Conservation (phyloP, 2,113 vertebrate genomes). For the Phycodurus eques region DNA sequence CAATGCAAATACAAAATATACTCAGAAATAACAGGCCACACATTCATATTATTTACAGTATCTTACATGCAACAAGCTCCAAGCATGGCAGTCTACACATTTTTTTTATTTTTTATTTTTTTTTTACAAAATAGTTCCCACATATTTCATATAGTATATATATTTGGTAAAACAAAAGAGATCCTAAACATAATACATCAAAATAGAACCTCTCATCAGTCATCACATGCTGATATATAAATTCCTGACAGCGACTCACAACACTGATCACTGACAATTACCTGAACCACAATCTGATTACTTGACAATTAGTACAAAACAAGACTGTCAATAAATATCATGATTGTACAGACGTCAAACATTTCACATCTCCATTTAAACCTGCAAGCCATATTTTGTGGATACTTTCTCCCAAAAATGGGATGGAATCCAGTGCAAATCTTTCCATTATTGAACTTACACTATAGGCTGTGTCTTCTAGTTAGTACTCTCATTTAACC, state of each 20-base stretch:
- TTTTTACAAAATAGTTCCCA: slow-evolving; percentile 81
- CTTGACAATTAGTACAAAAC: slow-evolving; percentile 42
- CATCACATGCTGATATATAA: slow-evolving; percentile 55
- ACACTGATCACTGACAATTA: slow-evolving; percentile 43
- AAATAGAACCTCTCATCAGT: slow-evolving; percentile 66
- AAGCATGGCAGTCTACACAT: slow-evolving; percentile 70
- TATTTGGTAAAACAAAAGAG: slow-evolving; percentile 82
- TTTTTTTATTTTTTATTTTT: slow-evolving; percentile 66
- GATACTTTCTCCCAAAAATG: background rate
- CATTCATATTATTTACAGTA: slow-evolving; percentile 84
- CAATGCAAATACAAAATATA: slow-evolving; percentile 88
- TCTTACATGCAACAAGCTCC: slow-evolving; percentile 83
- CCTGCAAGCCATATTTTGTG: slow-evolving; percentile 17
- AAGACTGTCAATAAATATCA: slow-evolving; percentile 22
- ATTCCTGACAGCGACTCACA: slow-evolving; percentile 19
- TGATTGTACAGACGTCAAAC: slow-evolving; percentile 23
- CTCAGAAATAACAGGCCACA: slow-evolving; percentile 83
- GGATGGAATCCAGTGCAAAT: background rate
- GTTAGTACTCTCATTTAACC: background rate
- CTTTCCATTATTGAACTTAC: background rate
- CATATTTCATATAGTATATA: slow-evolving; percentile 63
- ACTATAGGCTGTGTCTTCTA: background rate
- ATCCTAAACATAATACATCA: slow-evolving; percentile 74
- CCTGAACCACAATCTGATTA: slow-evolving; percentile 32
- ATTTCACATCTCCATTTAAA: slow-evolving; percentile 29